phyloP scores from a whole-genome alignment of 2,113 vertebrate species.

The Falco punctatus region DNA sequence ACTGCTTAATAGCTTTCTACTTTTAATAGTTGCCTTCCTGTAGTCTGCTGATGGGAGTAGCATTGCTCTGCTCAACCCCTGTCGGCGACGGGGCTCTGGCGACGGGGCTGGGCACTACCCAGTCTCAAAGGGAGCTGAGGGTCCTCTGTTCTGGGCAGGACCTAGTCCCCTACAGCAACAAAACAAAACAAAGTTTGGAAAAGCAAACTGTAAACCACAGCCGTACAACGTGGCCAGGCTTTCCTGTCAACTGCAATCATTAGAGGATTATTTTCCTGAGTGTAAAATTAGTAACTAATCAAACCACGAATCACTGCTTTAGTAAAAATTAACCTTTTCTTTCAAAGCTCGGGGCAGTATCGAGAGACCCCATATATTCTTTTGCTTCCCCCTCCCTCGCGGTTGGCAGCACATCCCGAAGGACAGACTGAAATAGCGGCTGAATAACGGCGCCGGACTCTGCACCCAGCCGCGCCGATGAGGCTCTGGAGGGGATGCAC shows the following conservation, averaged over 20 bases:
- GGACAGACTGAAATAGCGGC: neutral
- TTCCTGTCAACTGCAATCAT: neutral
- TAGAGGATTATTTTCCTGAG: neutral
- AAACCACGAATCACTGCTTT: conserved; percentile 6
- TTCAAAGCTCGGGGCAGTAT: neutral
- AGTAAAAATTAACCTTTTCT: conserved; percentile 16
- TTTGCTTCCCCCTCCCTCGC: neutral
- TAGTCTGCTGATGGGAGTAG: conserved; percentile 58
- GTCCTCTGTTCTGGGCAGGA: neutral
- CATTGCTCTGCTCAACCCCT: neutral
- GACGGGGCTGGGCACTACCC: neutral
- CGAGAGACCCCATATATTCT: neutral
- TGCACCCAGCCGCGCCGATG: rapidly evolving
- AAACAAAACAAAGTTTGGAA: neutral
- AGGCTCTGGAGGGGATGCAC: neutral
- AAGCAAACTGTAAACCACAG: neutral
- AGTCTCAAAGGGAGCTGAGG: neutral
- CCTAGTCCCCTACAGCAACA: neutral
- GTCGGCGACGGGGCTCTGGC: rapidly evolving
- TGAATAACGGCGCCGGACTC: neutral
- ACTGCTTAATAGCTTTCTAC: conserved; percentile 76
- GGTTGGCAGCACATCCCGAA: neutral
- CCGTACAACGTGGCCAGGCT: rapidly evolving
- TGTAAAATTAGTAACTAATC: conserved; percentile 32
- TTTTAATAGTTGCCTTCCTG: conserved; percentile 74